Evolutionary conservation across 2,888 invertebrate genomes (phyloP), one percentile per base, ranked within the genome.

Genomic region (Parnassius apollo): DNA sequence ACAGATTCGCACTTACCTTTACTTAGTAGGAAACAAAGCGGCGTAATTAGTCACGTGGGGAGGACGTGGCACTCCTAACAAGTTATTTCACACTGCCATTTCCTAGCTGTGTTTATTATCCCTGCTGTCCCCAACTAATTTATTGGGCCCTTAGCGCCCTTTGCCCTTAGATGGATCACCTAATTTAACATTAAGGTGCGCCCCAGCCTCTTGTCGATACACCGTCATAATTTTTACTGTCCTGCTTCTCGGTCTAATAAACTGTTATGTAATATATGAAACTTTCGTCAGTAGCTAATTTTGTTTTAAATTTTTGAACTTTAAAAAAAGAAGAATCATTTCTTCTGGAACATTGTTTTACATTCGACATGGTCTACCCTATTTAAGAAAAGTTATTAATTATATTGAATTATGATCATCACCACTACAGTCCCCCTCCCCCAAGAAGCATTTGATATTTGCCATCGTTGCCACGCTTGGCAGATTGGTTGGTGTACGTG

Each of bases 41-140:
- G 69, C 69, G 82, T 83, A 86, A 90, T 90, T 88, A 89, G 84
- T 89, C 89, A 88, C 87, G 81, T 80, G 85, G 88, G 88, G 85
- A 81, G 81, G 77, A 75, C 76, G 74, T 78, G 77, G 75, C 78
- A 79, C 77, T 82, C 80, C 77, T 83, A 86, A 86, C 86, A 86
- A 88, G 87, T 86, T 88, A 87, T 88, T 88, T 81, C 81, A 82
- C 78, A 72, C 76, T 82, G 84, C 87, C 84, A 85, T 87, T 88
- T 78, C 80, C 77, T 72, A 68, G 75, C 80, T 74, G 81, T 86
- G 88, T 89, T 88, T 89, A 90, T 90, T 88, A 89, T 85, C 85
- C 85, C 82, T 65, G 77, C 77, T 89, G 90, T 90, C 90, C 90
- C 87, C 88, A 85, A 84, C 81, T 88, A 87, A 90, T 90, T 91